Evolutionary conservation across 2,888 invertebrate species (phyloP).

Genomic region (Drosophila limbata): DNA sequence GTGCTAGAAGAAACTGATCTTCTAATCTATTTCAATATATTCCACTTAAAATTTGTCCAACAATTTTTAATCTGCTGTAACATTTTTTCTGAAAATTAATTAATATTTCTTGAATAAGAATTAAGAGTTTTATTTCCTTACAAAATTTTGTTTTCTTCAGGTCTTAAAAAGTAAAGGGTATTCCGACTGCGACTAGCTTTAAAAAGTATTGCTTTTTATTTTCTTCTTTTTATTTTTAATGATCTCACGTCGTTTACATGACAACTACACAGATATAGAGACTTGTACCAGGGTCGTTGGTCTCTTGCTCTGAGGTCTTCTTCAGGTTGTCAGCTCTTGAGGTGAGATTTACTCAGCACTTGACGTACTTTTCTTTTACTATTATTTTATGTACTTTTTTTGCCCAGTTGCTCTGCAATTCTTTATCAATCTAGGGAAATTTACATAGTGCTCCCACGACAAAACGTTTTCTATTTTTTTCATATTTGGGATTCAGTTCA

Average conservation of each 20-base stretch:
- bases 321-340: slow-evolving; percentile 14
- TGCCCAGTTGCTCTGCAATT: slow-evolving; percentile 27
- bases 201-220: slow-evolving; percentile 2
- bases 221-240: slow-evolving; percentile 52
- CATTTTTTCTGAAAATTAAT: no score
- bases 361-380: slow-evolving; percentile 21
- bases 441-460: slow-evolving; percentile 61
- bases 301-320: slow-evolving; percentile 22
- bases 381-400: background rate
- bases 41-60: no score
- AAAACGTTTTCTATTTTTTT: background rate
- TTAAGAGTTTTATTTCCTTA: background rate
- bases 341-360: slow-evolving; percentile 22
- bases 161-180: background rate
- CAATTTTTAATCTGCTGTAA: no score
- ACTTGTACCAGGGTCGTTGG: slow-evolving; percentile 58
- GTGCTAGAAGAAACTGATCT: no score
- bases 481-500: background rate
- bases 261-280: slow-evolving; percentile 42
- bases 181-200: background rate
- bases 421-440: slow-evolving; percentile 54
- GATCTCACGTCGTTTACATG: slow-evolving; percentile 59
- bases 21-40: no score
- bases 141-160: background rate
- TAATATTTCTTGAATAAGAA: background rate